A percentile compares a stretch with the other conserved stretches of the same genome.
phyloP scores from a whole-genome alignment of 1,140 invertebrate genomes.

The Gonatopus flavifemur region DNA sequence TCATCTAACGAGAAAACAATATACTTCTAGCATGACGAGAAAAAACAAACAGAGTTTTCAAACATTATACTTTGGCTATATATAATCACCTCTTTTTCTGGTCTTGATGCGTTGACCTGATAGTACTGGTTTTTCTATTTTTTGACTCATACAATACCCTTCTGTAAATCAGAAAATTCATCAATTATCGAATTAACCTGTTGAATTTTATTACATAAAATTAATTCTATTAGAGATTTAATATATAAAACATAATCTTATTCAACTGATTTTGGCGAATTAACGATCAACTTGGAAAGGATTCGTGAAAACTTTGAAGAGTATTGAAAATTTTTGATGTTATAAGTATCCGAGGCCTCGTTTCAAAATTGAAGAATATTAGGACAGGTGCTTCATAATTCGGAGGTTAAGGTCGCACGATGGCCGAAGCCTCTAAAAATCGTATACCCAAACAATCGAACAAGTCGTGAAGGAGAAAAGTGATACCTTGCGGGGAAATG shows the following conservation, averaged over 20 bases:
- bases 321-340: neutral
- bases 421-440: conserved; percentile 36
- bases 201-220: conserved; percentile 4
- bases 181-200: neutral
- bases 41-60: neutral
- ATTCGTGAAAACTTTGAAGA: neutral
- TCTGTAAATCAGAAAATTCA: conserved; percentile 66
- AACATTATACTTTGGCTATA: neutral
- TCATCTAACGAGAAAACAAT: conserved; percentile 73
- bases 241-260: neutral
- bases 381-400: neutral
- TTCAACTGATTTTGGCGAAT: no score
- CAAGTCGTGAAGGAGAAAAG: no score
- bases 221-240: neutral
- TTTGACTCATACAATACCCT: conserved; percentile 99
- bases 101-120: conserved; percentile 99
- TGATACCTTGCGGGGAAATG: neutral
- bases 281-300: neutral
- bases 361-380: neutral
- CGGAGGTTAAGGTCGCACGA: conserved; percentile 49
- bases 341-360: neutral
- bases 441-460: no score
- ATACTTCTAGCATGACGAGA: conserved; percentile 6
- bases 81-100: conserved; percentile 95
- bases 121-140: conserved; percentile 99